phyloP scores from a whole-genome alignment of 2,888 invertebrate species.

The Galeruca laticollis region DNA sequence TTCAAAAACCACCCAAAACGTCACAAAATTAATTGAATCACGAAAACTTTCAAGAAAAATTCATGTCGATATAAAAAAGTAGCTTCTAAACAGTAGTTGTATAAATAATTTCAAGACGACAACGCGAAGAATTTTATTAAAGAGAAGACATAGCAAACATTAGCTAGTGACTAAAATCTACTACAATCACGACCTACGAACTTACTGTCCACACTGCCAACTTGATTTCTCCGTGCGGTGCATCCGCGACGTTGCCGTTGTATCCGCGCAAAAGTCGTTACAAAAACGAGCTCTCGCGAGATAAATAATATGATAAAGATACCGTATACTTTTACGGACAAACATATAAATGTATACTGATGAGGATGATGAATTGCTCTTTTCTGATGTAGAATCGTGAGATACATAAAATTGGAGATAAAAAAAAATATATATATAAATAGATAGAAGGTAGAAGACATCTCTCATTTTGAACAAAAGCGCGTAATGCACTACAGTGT shows the following conservation, averaged over 20 bases:
- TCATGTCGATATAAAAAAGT: slow-evolving; percentile 13
- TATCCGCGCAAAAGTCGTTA: background rate
- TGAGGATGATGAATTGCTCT: background rate
- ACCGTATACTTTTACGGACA: too few relatives aligned
- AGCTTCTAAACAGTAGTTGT: background rate
- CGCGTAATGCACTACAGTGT: too few relatives aligned
- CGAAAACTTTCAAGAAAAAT: background rate
- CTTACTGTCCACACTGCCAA: slow-evolving; percentile 18
- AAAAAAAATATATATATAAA: too few relatives aligned
- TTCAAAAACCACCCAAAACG: background rate
- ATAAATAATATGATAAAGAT: too few relatives aligned
- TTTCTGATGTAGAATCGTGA: too few relatives aligned
- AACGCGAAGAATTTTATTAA: slow-evolving; percentile 9
- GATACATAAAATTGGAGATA: too few relatives aligned
- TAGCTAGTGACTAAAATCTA: slow-evolving; percentile 10
- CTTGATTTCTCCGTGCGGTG: slow-evolving; percentile 20
- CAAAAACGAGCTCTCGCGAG: background rate
- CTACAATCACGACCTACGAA: slow-evolving; percentile 22
- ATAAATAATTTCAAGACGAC: background rate
- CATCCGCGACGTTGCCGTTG: slow-evolving; percentile 21
- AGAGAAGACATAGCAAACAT: slow-evolving; percentile 4
- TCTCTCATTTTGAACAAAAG: too few relatives aligned
- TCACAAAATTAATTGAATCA: background rate
- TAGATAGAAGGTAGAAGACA: too few relatives aligned
- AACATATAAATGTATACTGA: too few relatives aligned